A percentile compares a stretch with the other conserved stretches of the same genome.
These are phyloP conservation scores for Callimorpha dominula DNA, from an alignment of 2,888 invertebrate species.

Conservation along the genomic window DNA sequence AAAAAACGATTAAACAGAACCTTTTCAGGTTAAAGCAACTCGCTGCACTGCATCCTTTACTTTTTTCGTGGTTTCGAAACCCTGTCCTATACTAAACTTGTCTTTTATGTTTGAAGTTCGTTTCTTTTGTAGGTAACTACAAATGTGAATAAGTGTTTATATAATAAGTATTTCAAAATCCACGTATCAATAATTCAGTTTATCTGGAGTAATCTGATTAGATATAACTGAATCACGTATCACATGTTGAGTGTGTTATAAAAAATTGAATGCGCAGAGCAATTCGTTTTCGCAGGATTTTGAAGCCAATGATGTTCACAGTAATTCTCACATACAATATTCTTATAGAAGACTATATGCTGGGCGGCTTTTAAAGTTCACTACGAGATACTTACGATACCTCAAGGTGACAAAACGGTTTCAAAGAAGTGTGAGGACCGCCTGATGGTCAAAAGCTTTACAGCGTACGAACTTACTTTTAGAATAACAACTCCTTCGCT, in stretches of 20 bases:
- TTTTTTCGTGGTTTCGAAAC: too few species aligned
- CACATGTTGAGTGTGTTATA: background rate
- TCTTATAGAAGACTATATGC: too few species aligned
- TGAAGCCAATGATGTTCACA: background rate
- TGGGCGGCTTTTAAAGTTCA: too few species aligned
- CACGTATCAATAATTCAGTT: background rate
- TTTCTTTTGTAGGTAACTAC: too few species aligned
- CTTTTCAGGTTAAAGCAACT: too few species aligned
- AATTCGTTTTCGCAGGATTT: background rate
- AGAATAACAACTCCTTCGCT: background rate
- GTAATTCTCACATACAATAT: too few species aligned
- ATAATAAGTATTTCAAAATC: background rate
- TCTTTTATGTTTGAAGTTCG: too few species aligned
- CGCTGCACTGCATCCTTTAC: too few species aligned
- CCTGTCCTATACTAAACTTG: too few species aligned
- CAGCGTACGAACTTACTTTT: background rate
- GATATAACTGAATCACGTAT: background rate
- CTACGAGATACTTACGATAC: too few species aligned
- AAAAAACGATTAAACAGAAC: too few species aligned
- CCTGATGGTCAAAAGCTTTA: background rate
- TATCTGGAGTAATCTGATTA: slow-evolving; percentile 12
- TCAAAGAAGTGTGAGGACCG: background rate
- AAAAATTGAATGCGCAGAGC: background rate
- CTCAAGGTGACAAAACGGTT: background rate
- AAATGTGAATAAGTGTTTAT: background rate